phyloP scores from a whole-genome alignment of 2,888 invertebrate species.

The Aleiodes leptofemur region DNA sequence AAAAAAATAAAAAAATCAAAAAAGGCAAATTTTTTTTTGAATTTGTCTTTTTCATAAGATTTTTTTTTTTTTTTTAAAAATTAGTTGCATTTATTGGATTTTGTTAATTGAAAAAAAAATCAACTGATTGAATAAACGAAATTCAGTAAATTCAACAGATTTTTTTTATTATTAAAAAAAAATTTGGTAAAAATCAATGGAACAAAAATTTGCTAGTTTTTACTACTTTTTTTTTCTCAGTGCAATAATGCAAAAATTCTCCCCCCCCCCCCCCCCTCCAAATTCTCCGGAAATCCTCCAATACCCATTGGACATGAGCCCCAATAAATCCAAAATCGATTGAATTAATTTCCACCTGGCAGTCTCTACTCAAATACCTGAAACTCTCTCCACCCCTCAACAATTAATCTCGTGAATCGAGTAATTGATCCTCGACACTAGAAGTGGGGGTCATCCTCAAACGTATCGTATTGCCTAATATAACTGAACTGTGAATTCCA shows the following conservation, averaged over 20 bases:
- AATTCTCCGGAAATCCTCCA: background rate
- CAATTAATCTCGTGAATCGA: conserved; percentile 58
- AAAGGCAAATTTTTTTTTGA: no score
- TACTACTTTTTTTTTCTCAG: no score
- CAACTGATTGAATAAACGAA: no score
- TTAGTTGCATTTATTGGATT: no score
- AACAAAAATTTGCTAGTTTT: no score
- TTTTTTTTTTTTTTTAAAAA: no score
- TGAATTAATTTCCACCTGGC: conserved; percentile 28
- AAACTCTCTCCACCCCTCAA: conserved; percentile 45
- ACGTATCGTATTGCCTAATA: conserved; percentile 49
- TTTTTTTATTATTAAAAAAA: no score
- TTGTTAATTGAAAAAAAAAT: no score
- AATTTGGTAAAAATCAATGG: no score
- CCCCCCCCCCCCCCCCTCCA: background rate
- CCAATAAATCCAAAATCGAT: conserved; percentile 11
- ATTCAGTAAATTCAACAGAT: no score
- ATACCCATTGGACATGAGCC: background rate
- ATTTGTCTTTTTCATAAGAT: no score
- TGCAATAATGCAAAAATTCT: background rate
- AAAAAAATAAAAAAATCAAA: no score
- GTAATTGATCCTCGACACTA: conserved; percentile 59
- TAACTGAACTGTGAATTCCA: conserved; percentile 11
- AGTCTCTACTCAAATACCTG: conserved; percentile 19
- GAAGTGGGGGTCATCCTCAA: conserved; percentile 44